Conservation (phyloP, 2,113 vertebrate genomes). For the Microtus pennsylvanicus region DNA sequence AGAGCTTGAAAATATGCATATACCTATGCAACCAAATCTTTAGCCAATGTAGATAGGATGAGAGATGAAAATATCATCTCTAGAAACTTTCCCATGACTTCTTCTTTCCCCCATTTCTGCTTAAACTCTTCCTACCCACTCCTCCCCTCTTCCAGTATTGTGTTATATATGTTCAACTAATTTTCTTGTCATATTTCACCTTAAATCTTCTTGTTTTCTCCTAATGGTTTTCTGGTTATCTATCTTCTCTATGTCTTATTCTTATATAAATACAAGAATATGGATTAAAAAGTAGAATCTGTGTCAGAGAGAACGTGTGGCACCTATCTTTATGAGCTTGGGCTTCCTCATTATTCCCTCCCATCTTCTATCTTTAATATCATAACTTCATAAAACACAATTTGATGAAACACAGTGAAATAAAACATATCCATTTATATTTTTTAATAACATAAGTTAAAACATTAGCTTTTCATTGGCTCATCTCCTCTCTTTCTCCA, state of each 20-base stretch:
- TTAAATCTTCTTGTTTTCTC: background rate
- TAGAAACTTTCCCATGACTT: too few species aligned
- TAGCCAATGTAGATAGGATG: background rate
- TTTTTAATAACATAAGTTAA: slow-evolving; percentile 33
- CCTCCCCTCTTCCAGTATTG: background rate
- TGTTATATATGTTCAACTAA: background rate
- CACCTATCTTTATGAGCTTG: background rate
- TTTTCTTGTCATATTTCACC: too few species aligned
- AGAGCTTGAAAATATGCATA: background rate
- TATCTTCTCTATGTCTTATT: background rate
- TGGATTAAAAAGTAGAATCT: background rate
- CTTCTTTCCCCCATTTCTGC: background rate
- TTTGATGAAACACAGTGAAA: background rate
- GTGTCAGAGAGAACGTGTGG: background rate
- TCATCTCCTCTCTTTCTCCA: background rate
- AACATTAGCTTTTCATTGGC: background rate
- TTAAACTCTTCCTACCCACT: background rate
- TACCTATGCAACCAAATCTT: background rate
- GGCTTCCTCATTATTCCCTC: background rate
- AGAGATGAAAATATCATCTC: background rate
- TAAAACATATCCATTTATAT: background rate
- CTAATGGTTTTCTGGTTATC: background rate
- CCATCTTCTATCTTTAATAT: background rate
- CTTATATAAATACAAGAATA: background rate
- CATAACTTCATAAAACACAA: background rate